Evolutionary conservation across 2,888 invertebrate genomes (phyloP), one percentile per base, ranked within the genome.

Genomic region (Nomada fucata): DNA sequence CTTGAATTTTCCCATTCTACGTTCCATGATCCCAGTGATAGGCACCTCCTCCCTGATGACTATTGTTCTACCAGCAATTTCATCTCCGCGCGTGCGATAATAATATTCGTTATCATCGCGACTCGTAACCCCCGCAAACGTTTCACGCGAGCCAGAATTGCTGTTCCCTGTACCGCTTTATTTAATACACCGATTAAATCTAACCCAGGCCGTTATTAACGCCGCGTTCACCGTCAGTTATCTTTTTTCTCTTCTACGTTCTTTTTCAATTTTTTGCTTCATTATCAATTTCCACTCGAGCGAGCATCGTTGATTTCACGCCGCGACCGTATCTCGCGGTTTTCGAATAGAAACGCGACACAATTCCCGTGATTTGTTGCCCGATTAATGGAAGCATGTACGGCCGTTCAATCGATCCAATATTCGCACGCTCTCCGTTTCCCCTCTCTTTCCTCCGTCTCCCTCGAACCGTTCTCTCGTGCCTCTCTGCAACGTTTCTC

Each of bases 361-460:
- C 86, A 84, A 87, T 87, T 87, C 84, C 77, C 85, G 86, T 84
- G 83, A 88, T 85, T 87, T 86, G 86, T 84, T 88, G 86, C 84
- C 78, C 88, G 86, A 86, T 86, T 87, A 87, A 87, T 85, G 88
- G 83, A 86, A 70, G 71, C 81, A 65, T 77, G 80, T 72, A 80
- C 81, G 75, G 73, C 47, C 57, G 68, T 78, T 65, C 84, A 44
- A 84, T 87, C 86, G 83, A 82, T 85, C 86, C 86, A 80, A 86
- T 86, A 87, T 87, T 87, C 88, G 81, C 86, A 80, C 86, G 83
- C 78, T 60, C 74, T 70, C 84, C 76, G 53, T 67, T 63, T 47
- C 73, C 67, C 76, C 60, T 75, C 71, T 44, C 57, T 65, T 60
- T 29, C 29, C 52, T 50, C 23, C 42, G 13, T 18, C n/a, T 13